Evolutionary conservation across 2,113 vertebrate genomes (phyloP), one percentile per base, ranked within the genome.

Genomic region (Mormoops blainvillei): DNA sequence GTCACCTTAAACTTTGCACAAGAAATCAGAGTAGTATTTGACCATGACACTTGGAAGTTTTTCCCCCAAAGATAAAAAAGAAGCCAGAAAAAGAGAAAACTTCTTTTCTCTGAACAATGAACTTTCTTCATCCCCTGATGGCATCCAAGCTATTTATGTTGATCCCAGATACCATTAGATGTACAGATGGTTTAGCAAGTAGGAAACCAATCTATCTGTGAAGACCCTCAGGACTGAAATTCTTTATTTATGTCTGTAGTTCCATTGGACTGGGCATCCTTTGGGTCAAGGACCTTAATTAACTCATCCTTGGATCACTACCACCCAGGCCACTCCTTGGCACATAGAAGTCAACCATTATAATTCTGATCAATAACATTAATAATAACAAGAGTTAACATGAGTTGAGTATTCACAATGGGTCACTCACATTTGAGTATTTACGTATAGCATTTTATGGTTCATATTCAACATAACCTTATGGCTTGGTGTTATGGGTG

Each of bases 1-100:
- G 94, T 97, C 94, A 97, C 95, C 97, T 97, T 96, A 98, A 97
- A 97, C 97, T 97, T 98, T 97, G 94, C 97, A 96, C 91, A 96
- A 97, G 97, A 97, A 97, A 97, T 96, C 96, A 97, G 88, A 97
- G 74, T 56, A 50, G 85, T 91, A 74, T 96, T 94, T 97, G 94
- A 97, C 88, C 86, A 56, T 96, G 93, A 94, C 91, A 95, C 97
- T 94, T 94, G 63, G 61, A 94, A 86, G 84, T 19, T 76, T 87
- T 48, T 14, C 4, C 63, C 78, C 36, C 12, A 58, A 91, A 95
- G 95, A 93, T 88, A 94, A 68, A 88, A 88, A 96, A 84, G 84
- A 71, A 96, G 88, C n/a, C 80, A 88, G 80, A 26, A 65, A 88
- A 67, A 85, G 45, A 14, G 80, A 48, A 81, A 84, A 87, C 38